Percentiles rank a stretch among this genome's conserved stretches.
Evolutionary conservation across 2,888 invertebrate species (phyloP).

Genomic region (Laspeyria flexula): DNA sequence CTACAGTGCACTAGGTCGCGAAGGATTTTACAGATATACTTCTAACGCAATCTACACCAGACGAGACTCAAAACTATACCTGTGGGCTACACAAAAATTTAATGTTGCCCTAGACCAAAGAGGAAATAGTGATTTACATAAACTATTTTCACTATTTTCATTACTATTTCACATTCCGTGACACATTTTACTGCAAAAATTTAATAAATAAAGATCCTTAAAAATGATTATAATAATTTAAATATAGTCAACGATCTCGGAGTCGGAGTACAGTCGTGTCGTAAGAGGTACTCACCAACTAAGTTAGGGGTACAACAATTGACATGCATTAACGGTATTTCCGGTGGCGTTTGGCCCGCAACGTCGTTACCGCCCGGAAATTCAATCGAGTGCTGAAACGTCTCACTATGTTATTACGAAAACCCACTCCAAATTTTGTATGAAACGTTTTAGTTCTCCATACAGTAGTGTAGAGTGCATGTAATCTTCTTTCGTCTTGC

Average conservation of each 20-base stretch:
- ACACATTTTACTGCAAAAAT: no score
- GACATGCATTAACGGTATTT: conserved; percentile 83
- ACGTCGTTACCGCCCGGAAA: conserved; percentile 80
- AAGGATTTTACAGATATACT: no score
- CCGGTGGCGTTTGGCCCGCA: conserved; percentile 70
- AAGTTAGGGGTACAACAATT: conserved; percentile 79
- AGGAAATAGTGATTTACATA: no score
- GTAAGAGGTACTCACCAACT: conserved; percentile 47
- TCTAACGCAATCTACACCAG: no score
- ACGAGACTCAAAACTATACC: no score
- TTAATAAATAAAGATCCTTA: not conserved
- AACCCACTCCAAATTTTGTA: not conserved
- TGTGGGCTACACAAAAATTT: no score
- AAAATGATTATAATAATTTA: conserved; percentile 5
- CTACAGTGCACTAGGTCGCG: no score
- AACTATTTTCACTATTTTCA: no score
- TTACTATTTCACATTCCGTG: no score
- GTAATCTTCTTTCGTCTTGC: no score
- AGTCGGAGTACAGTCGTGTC: conserved; percentile 13
- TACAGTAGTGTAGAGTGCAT: not conserved
- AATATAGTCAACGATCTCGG: conserved; percentile 13
- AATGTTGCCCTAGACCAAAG: no score
- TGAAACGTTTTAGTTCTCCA: not conserved
- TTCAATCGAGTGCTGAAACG: conserved; percentile 75
- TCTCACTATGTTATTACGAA: conserved; percentile 43